phyloP scores from a whole-genome alignment of 2,113 vertebrate genomes.

The Irena cyanogastra region DNA sequence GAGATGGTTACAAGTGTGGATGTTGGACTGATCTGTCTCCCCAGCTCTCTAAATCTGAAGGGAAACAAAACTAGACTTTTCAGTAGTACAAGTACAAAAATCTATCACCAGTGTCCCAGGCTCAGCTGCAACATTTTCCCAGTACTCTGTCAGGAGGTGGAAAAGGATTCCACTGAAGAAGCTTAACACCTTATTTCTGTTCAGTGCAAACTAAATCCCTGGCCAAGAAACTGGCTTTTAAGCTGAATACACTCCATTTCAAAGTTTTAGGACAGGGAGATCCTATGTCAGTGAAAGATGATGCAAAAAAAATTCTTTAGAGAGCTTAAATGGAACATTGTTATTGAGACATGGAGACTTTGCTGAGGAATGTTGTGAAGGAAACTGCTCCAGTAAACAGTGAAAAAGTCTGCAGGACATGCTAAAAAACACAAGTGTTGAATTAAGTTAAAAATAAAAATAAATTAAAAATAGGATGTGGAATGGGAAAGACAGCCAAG shows the following conservation, averaged over 20 bases:
- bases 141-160: neutral
- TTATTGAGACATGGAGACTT: neutral
- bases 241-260: neutral
- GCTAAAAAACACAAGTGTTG: neutral
- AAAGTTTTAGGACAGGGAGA: neutral
- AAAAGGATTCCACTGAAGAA: neutral
- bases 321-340: neutral
- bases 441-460: slow-evolving; percentile 28
- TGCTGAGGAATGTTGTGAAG: neutral
- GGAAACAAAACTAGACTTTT: neutral
- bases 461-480: neutral
- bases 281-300: neutral
- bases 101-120: neutral
- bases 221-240: neutral
- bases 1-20: neutral
- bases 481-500: slow-evolving; percentile 31
- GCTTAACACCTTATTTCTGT: neutral
- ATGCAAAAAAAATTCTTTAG: neutral
- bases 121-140: neutral
- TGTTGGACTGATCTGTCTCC: neutral
- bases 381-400: neutral
- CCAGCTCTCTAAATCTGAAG: neutral
- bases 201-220: neutral
- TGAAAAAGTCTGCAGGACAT: neutral
- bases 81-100: neutral